Percentiles rank a stretch among this genome's conserved stretches.
These are phyloP conservation scores for Rutpela maculata DNA, from an alignment of 2,888 invertebrate genomes.

Conservation along the genomic window DNA sequence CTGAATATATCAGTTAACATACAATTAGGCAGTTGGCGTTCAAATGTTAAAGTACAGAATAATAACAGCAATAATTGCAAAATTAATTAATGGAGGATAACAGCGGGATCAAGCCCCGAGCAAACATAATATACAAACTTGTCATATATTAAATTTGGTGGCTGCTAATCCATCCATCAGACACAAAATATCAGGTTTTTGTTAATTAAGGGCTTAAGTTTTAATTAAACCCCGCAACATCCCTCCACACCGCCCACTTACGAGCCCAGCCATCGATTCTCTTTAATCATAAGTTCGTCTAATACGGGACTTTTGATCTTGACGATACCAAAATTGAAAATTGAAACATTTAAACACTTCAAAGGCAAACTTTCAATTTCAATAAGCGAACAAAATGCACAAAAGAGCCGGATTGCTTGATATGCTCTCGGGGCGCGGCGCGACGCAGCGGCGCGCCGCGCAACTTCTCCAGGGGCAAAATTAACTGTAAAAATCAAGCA, in stretches of 20 bases:
- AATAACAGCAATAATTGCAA: neutral
- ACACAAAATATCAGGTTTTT: neutral
- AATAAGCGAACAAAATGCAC: conserved; percentile 23
- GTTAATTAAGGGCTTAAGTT: conserved; percentile 2
- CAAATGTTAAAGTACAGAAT: neutral
- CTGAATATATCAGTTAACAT: too few species aligned
- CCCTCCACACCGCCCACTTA: neutral
- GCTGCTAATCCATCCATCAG: neutral
- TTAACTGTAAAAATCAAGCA: neutral
- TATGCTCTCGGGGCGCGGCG: neutral
- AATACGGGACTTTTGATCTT: conserved; percentile 43
- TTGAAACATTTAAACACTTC: conserved; percentile 46
- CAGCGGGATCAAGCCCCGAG: neutral
- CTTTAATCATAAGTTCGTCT: conserved; percentile 28
- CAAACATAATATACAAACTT: neutral
- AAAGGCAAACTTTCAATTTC: conserved; percentile 25
- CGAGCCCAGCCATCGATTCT: neutral
- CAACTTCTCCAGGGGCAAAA: neutral
- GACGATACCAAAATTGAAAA: conserved; percentile 45
- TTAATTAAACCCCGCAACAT: conserved; percentile 13
- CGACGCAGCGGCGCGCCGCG: neutral
- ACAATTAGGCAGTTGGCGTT: too few species aligned
- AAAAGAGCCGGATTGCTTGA: conserved; percentile 15
- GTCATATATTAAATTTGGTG: neutral
- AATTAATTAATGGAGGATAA: neutral